Base-by-base conservation (phyloP, 1,140 invertebrate species). In the Bombus confusus region DNA sequence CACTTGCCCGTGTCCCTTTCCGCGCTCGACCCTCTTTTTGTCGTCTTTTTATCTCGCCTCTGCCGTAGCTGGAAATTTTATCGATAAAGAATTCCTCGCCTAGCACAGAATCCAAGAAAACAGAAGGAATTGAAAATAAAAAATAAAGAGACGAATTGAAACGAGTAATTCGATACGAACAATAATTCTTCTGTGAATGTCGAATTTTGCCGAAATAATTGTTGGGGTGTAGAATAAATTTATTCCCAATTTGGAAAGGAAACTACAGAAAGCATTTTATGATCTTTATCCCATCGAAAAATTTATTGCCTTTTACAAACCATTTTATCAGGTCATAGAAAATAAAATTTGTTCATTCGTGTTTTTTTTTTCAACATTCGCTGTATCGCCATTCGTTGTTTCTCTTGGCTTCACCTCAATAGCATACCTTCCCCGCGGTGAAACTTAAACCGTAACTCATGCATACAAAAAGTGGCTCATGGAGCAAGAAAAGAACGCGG, bases 401-500 rank as follows among this genome's bases (percentile, higher is more conserved):
- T 28, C 31, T 31, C 76, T 47, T 41, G 76, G 41, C n/a, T 80
- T 78, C 76, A 59, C 72, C 79, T 71, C 77, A 34, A 41, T 31
- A 39, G 59, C 68, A 34, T 15, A 41, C 66, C n/a, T 25, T 52
- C 34, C 37, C 31, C 15, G 28, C 5, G 39, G 52, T n/a, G 28
- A 64, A 85, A 85, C 83, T 80, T 80, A 73, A 62, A 37, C 18
- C 52, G 83, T 80, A 84, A 84, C 77, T 80, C 83, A 73, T 73
- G 57, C 77, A 66, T 62, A 31, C 52, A 80, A 80, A 85, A 80
- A 80, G 66, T 79, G 66, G 41, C 31, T 52, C 43, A 1, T 15
- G 59, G 15, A 37, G 78, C 66, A 76, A 41, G 74, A 31, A 62
- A 39, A 64, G 37, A 31, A 31, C 34, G 41, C 10, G 10, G 28